Evolutionary conservation across 1,140 invertebrate genomes (phyloP), one percentile per base, ranked within the genome.

Genomic region (Cepaea nemoralis): DNA sequence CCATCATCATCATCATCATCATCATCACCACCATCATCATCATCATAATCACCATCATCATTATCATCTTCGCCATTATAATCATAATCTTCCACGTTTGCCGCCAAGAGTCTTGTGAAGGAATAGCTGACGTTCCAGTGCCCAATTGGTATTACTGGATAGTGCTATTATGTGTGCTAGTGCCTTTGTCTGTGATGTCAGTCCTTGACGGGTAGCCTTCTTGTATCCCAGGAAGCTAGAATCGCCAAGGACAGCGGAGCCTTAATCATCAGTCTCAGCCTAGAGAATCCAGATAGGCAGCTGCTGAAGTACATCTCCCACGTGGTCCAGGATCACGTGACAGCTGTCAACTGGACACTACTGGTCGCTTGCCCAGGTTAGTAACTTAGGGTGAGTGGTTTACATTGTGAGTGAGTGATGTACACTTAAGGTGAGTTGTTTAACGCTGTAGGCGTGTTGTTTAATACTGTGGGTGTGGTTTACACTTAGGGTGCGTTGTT

Each of bases 351-450:
- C 74, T 84, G 83, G 83, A 2, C 24, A 2, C 33, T 45, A 35
- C 42, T 67, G 24, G 81, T 81, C 8, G 83, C 81, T 22, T 84
- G 83, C 48, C 83, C 83, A 66, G 45, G 83, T 84, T 14, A 45
- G 82, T 45, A 19, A n/a, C n/a, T n/a, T n/a, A n/a, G n/a, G n/a
- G n/a, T n/a, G n/a, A n/a, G n/a, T n/a, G n/a, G n/a, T n/a, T n/a
- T n/a, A n/a, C n/a, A n/a, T n/a, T n/a, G n/a, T n/a, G n/a, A n/a
- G n/a, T n/a, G n/a, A n/a, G n/a, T n/a, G n/a, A n/a, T n/a, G n/a
- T n/a, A n/a, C n/a, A n/a, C n/a, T n/a, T n/a, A n/a, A n/a, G n/a
- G n/a, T n/a, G n/a, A n/a, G n/a, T n/a, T n/a, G n/a, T n/a, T n/a
- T n/a, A n/a, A n/a, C n/a, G n/a, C n/a, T n/a, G n/a, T n/a, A n/a